Conservation (phyloP, 92 coral and sea anemone species). For the Parazoanthus swiftii region DNA sequence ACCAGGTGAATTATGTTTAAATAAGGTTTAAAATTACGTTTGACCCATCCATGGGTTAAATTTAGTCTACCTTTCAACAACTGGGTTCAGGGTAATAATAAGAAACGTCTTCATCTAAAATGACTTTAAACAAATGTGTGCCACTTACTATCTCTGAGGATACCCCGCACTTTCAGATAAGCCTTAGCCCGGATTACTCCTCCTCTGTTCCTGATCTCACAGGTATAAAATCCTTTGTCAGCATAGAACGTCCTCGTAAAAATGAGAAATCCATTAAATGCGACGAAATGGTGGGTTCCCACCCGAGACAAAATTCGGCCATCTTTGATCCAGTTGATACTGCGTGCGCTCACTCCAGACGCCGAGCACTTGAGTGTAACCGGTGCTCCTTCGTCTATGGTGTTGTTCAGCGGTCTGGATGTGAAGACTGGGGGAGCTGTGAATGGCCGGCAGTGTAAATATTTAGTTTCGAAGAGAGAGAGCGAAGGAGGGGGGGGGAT, state of each 20-base stretch:
- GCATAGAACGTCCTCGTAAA: constrained; percentile 45
- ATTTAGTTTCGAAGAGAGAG: neutral
- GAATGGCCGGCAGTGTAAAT: neutral
- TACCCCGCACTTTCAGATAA: constrained; percentile 59
- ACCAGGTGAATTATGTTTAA: no score
- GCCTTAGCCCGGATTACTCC: constrained; percentile 65
- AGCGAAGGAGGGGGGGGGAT: no score
- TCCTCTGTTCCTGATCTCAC: constrained; percentile 72
- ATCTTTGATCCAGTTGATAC: constrained; percentile 80
- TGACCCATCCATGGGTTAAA: neutral
- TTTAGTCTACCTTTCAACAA: neutral
- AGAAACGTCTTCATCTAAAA: no score
- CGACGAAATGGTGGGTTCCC: constrained; percentile 4
- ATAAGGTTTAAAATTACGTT: no score
- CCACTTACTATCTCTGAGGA: constrained; percentile 49
- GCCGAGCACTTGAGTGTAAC: constrained; percentile 65
- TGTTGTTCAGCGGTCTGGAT: constrained; percentile 63
- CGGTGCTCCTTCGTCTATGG: constrained; percentile 59
- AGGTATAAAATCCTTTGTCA: constrained; percentile 78
- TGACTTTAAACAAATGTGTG: no score
- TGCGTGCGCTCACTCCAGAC: constrained; percentile 32
- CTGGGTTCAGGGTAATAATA: neutral
- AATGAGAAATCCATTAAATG: constrained; percentile 46
- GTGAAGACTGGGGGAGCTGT: neutral
- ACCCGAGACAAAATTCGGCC: constrained; percentile 47